These are phyloP conservation scores for Coleophora flavipennella DNA, from an alignment of 2,888 invertebrate species.

Conservation along the genomic window DNA sequence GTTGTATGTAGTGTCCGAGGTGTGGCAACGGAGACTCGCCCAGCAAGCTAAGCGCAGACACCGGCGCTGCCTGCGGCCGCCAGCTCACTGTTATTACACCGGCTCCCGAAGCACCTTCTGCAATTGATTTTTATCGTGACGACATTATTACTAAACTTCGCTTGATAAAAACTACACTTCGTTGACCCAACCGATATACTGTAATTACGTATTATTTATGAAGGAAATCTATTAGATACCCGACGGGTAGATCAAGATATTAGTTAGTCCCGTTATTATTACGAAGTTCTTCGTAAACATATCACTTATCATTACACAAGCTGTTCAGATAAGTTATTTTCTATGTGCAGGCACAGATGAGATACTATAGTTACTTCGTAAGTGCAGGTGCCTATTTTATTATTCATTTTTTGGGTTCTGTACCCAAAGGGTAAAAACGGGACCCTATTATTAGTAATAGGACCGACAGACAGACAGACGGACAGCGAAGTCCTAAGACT, in stretches of 20 bases:
- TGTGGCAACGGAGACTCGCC: not conserved
- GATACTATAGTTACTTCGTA: too few relatives aligned
- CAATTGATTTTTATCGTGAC: slow-evolving; percentile 64
- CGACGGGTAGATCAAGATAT: not conserved
- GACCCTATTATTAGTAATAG: too few relatives aligned
- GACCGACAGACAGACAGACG: too few relatives aligned
- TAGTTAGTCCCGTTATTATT: not conserved
- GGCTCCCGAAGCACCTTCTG: slow-evolving; percentile 49
- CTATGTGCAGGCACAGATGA: too few relatives aligned
- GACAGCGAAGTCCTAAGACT: too few relatives aligned
- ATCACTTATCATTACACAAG: too few relatives aligned
- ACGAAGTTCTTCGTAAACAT: too few relatives aligned
- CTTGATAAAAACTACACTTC: slow-evolving; percentile 28
- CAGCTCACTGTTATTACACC: slow-evolving; percentile 51
- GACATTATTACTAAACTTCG: slow-evolving; percentile 50
- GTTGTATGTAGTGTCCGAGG: too few relatives aligned
- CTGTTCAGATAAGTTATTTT: too few relatives aligned
- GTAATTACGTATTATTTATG: slow-evolving; percentile 41
- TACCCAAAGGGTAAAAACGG: too few relatives aligned
- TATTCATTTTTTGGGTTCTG: too few relatives aligned
- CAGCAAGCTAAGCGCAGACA: slow-evolving; percentile 11
- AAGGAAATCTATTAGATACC: slow-evolving; percentile 33
- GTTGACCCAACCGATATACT: slow-evolving; percentile 18
- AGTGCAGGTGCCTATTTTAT: too few relatives aligned
- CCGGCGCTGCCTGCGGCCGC: slow-evolving; percentile 21